Percentiles rank a stretch among this genome's conserved stretches.
Conservation (phyloP, 2,113 vertebrate genomes). For the Psilopsiagon aymara region DNA sequence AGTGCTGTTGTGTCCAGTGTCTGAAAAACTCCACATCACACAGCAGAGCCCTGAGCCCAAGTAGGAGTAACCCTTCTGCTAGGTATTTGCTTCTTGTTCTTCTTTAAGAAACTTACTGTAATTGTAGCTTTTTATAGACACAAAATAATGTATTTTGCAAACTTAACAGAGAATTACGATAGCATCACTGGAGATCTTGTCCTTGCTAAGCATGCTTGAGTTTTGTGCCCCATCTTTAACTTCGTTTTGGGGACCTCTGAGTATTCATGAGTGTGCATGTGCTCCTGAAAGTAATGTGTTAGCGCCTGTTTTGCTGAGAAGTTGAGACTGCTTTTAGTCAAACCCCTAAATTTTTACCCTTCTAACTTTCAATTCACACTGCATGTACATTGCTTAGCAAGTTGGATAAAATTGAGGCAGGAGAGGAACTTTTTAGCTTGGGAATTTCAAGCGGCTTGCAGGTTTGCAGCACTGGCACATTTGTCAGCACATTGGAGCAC, state of each 20-base stretch:
- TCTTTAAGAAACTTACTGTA: neutral
- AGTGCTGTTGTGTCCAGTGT: neutral
- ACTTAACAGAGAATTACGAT: neutral
- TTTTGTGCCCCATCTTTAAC: neutral
- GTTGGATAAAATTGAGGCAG: neutral
- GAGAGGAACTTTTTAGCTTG: neutral
- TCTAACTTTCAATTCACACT: neutral
- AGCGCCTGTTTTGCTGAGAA: neutral
- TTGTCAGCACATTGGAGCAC: neutral
- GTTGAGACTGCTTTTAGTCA: neutral
- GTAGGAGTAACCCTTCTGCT: neutral
- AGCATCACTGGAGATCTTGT: neutral
- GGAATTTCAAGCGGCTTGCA: neutral
- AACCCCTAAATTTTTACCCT: neutral
- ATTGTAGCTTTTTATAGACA: neutral
- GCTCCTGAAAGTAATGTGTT: neutral
- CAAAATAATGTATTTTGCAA: neutral
- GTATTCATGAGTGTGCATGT: accelerated
- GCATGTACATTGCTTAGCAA: neutral
- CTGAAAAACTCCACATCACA: neutral
- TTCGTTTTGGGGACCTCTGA: neutral
- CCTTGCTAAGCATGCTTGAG: neutral
- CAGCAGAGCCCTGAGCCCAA: neutral
- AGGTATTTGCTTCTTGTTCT: accelerated
- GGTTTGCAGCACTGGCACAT: neutral